Base-by-base conservation (phyloP, 2,888 invertebrate species). In the Stenurella melanura region DNA sequence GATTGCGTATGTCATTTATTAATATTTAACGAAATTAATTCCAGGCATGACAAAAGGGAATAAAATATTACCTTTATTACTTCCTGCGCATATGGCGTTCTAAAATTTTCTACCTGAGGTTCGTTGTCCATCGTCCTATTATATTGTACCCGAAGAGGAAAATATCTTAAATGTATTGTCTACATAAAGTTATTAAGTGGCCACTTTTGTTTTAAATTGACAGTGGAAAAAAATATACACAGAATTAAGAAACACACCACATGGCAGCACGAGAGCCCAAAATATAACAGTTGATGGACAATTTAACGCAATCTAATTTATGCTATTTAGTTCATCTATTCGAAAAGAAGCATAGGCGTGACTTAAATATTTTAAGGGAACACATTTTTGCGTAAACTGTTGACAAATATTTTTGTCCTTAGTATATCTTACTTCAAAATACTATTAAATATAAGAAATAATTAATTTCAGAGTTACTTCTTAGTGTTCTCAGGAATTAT, bases 1-100 rank as follows among this genome's bases (percentile, higher is more conserved):
- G 88, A 89, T 88, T 85, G 85, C 85, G 85, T 86, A 86, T 89
- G 88, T 88, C 88, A 88, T 87, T 88, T 88, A 88, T 88, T 89
- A 89, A 88, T 89, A 88, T 88, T 88, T 88, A 87, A 87, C 84
- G 85, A 87, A 88, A 88, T 87, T 87, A 87, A 87, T 87, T 87
- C 83, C 79, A 81, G 82, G 81, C 87, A 85, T 84, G 85, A 87
- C 86, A 86, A 87, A 87, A 86, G 87, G 84, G 86, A 86, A 87
- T 87, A 87, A 87, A 87, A 86, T 87, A 87, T 86, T 83, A 83
- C 85, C 85, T 86, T 86, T 82, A 81, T 86, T 85, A 84, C 85
- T 87, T 87, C 87, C 87, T 88, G 87, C 83, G 84, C 88, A 88
- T 86, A 88, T 88, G 88, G 86, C 79, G 81, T 81, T 83, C 78